phyloP scores from a whole-genome alignment of 2,888 invertebrate species.

The Pilophorus perplexus region DNA sequence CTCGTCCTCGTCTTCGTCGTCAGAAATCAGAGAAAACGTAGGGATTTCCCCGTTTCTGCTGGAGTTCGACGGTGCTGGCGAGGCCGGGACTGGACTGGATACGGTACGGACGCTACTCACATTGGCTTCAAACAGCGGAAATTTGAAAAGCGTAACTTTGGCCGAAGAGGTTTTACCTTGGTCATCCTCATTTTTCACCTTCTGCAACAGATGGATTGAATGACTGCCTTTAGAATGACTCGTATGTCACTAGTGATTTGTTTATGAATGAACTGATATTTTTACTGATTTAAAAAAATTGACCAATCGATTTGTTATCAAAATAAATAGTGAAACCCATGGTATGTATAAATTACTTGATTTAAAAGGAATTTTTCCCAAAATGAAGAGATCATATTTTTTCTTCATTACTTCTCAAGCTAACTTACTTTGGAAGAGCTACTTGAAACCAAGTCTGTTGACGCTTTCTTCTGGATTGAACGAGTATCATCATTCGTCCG shows the following conservation, averaged over 20 bases:
- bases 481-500: background rate
- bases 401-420: no score
- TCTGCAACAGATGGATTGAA: background rate
- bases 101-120: background rate
- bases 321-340: no score
- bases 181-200: background rate
- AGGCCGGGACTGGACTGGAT: no score
- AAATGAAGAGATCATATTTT: no score
- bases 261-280: no score
- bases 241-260: no score
- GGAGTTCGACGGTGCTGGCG: no score
- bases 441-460: background rate
- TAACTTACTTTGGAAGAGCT: constrained; percentile 7
- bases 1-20: constrained; percentile 26
- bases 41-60: background rate
- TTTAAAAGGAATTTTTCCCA: no score
- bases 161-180: background rate
- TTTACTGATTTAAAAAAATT: no score
- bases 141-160: constrained; percentile 8
- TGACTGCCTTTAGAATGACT: no score
- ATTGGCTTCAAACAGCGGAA: background rate
- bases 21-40: constrained; percentile 23
- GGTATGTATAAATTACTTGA: no score
- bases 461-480: background rate
- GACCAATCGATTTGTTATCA: no score